A percentile compares a stretch with the other conserved stretches of the same genome.
Conservation (phyloP, 2,797 vertebrate genomes). For the Synanceia verrucosa region DNA sequence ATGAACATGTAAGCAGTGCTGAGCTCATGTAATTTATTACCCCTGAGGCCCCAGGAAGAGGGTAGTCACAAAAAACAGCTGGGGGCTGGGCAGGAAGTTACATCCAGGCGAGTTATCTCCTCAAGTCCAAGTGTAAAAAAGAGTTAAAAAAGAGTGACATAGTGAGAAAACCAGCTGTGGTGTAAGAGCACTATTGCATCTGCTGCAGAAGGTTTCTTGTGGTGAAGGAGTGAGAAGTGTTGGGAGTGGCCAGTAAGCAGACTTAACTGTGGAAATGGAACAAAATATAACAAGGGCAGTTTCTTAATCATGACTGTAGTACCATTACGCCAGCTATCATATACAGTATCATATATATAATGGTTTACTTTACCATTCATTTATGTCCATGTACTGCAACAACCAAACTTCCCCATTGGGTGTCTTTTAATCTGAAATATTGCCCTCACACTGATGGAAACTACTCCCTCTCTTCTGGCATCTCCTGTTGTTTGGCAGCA, state of each 20-base stretch:
- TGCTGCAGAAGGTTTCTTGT: constrained; percentile 35
- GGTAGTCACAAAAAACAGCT: constrained; percentile 48
- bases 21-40: constrained; percentile 62
- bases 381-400: too few relatives aligned
- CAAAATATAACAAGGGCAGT: constrained; percentile 58
- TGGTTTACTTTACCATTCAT: too few relatives aligned
- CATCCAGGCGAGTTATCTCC: constrained; percentile 40
- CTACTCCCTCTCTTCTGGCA: constrained; percentile 20
- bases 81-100: constrained; percentile 50
- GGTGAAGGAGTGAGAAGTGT: constrained; percentile 19
- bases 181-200: constrained; percentile 2
- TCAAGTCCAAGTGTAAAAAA: constrained; percentile 14
- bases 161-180: constrained; percentile 1
- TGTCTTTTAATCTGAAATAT: neutral
- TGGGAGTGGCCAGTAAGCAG: constrained; percentile 39
- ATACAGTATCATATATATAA: too few relatives aligned
- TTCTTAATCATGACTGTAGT: neutral
- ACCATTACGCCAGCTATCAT: neutral
- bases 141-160: neutral
- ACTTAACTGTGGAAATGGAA: constrained; percentile 46
- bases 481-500: constrained; percentile 18
- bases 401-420: too few relatives aligned
- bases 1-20: constrained; percentile 51
- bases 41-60: constrained; percentile 31
- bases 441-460: constrained; percentile 9